Evolutionary conservation across 2,888 invertebrate genomes (phyloP), one percentile per base, ranked within the genome.

Genomic region (Cremastinae sp.): DNA sequence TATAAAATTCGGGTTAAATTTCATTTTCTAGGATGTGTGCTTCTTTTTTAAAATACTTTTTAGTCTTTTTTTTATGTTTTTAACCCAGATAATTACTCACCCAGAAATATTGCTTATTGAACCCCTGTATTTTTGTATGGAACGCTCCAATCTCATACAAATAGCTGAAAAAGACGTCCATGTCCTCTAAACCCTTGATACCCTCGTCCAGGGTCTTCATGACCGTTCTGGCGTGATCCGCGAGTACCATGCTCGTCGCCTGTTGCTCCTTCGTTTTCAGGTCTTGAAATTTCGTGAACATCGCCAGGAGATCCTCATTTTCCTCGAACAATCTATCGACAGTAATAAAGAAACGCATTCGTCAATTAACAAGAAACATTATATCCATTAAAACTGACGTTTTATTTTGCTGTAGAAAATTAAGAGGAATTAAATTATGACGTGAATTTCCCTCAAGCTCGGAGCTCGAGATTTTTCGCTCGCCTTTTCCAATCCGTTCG

Each of bases 161-260:
- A 87, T 94, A 95, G 84, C 94, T 93, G 89, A 96, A 94, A 91
- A 97, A 96, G 85, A 93, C 93, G 90, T 97, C 96, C 90, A 96
- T 91, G 88, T 96, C 94, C 85, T 97, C 96, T 74, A 97, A 92
- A 20, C 95, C 94, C 87, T 95, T 94, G 90, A 97, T 97, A 76
- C 96, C 95, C 86, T 97, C 96, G 87, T 97, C 97, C 76, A 97
- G 90, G 0, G 96, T 96, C 84, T 93, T 94, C 97, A 97, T 97
- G 28, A 97, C 97, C 84, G 95, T 95, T 85, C 94, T 94, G 61
- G 97, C 97, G 87, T 97, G 97, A 82, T 96, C 95, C 3, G 95
- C 95, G 76, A 97, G 91, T 89, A 96, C 96, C 92, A 95, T 93
- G 72, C 95, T 96, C 85, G 93, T 93, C 78, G 94, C 93, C 87